Base-by-base conservation (phyloP, 1,140 invertebrate genomes). In the Monomorium pharaonis region DNA sequence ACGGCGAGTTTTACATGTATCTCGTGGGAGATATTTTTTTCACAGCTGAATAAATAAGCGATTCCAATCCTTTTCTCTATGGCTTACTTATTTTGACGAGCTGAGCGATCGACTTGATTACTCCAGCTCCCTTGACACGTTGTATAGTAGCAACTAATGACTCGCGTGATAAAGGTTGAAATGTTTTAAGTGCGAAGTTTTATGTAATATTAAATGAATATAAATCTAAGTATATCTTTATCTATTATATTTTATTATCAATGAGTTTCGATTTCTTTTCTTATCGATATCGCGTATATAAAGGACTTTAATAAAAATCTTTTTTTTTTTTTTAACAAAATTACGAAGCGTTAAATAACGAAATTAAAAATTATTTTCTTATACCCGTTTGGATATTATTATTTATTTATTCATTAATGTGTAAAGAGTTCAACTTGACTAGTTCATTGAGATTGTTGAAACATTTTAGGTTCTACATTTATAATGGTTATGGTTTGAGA, bases 31-130 rank as follows among this genome's bases (percentile, higher is more conserved):
- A 16, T 10, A 30, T 58, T 51, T 51, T 37, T 44, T 37, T 69
- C 30, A 18, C 44, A 18, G 30, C 44, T 80, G 76, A 80, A 69
- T 80, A 80, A 67, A 80, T 69, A 42, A 3, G 33, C 33, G 44
- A 37, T n/a, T 44, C 14, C 16, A 51, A 51, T 69, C 18, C 62
- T 76, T 27, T 60, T 60, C 16, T 24, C 2, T 60, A 24, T 47
- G 12, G 1, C n/a, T 33, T 51, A 44, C 54, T 78, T 47, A 49
- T 65, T 65, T 47, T 27, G 9, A 75, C 21, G 14, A 9, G 9
- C 1, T 37, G 21, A 37, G 1, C 37, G 10, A 24, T 27, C 9
- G 16, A 44, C 12, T 77, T 12, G 4, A n/a, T 37, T 74, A 12
- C 12, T 44, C 18, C 14, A 33, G 30, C 21, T 3, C 37, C 21